Evolutionary conservation across 2,888 invertebrate species (phyloP), one percentile per base, ranked within the genome.

Genomic region (Acanthacorydalis orientalis): DNA sequence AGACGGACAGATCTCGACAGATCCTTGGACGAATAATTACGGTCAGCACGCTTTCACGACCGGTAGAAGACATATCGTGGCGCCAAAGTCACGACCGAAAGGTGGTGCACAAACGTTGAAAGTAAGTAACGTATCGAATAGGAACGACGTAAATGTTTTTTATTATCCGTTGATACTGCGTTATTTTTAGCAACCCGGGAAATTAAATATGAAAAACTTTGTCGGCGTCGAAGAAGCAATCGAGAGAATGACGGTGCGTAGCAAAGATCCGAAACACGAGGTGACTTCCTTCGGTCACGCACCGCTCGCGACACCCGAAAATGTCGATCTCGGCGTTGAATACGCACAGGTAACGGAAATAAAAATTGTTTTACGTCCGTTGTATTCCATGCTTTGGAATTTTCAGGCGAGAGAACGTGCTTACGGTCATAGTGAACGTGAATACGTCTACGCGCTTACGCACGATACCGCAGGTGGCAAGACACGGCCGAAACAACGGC

Each of bases 141-240:
- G 14, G 15, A 32, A 11, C 15, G 9, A 11, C 9, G 11, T 3
- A 31, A 23, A 23, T 31, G 12, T 49, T 37, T 12, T 41, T 39
- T 39, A 10, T 48, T 37, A 43, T 41, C n/a, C 38, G 32, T 45
- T 51, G 43, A 37, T 39, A 46, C 39, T 53, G 49, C 52, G 47
- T 54, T 50, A 53, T 48, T 60, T 60, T 31, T 62, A 82, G 77
- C 87, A 89, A 78, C 89, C 90, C 12, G 90, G 90, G 49, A 89
- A 89, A 68, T 68, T 91, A 61, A 89, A 91, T 63, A 72, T 89
- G 73, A 87, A 86, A 65, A 88, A 89, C 64, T 91, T 83, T 64
- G 82, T 85, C 44, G 78, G 88, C 66, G 88, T 91, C 50, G 87
- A 87, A 57, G 88, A 90, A 61, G 89, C 87, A 6, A 77, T 91